These are phyloP conservation scores for Ophion obscuratus DNA, from an alignment of 2,888 invertebrate genomes.

Conservation along the genomic window DNA sequence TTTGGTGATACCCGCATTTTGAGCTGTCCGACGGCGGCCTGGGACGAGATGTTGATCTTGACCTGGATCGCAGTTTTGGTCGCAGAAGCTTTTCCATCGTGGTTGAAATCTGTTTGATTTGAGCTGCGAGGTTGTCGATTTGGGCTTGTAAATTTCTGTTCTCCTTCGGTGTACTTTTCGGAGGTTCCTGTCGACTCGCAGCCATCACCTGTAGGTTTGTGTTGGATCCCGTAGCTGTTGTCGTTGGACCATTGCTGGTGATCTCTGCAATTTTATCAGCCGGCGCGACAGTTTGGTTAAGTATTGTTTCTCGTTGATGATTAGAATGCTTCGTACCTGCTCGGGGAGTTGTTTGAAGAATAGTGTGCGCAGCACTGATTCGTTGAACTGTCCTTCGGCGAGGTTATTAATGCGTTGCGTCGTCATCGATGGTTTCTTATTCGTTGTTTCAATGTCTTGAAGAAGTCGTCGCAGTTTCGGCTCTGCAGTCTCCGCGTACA, in stretches of 20 bases:
- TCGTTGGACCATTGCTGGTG: neutral
- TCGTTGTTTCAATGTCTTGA: conserved; percentile 52
- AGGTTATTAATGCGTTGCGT: conserved; percentile 52
- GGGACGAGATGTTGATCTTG: neutral
- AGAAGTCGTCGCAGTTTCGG: conserved; percentile 52
- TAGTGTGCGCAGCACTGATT: conserved; percentile 45
- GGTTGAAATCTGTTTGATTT: neutral
- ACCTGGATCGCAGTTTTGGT: neutral
- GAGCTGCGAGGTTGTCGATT: neutral
- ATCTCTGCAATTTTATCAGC: neutral
- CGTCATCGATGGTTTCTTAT: conserved; percentile 63
- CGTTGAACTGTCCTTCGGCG: conserved; percentile 32
- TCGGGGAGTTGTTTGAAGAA: conserved; percentile 46
- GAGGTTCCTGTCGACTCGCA: neutral
- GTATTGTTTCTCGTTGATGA: neutral
- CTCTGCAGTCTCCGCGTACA: conserved; percentile 49
- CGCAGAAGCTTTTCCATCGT: neutral
- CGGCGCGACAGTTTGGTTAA: neutral
- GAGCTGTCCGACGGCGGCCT: neutral
- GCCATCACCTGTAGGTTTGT: conserved; percentile 2
- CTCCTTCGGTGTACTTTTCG: neutral
- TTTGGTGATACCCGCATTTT: conserved; percentile 35
- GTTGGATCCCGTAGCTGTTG: neutral
- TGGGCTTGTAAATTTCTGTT: neutral
- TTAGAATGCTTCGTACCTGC: conserved; percentile 13